Evolutionary conservation across 2,797 vertebrate genomes (phyloP), one percentile per base, ranked within the genome.

Genomic region (Selene dorsalis): DNA sequence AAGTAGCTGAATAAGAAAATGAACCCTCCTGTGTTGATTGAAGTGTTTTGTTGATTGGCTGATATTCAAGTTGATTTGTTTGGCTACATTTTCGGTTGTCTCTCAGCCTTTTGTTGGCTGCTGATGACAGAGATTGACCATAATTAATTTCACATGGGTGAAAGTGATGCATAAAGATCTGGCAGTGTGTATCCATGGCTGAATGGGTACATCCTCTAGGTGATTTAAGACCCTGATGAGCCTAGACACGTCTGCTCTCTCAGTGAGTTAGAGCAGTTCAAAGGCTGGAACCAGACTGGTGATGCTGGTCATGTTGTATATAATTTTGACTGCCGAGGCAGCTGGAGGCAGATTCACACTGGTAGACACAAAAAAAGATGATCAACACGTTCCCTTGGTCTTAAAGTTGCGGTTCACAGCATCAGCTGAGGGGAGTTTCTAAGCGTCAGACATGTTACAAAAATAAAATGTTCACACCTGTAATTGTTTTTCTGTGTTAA

Each of bases 401-500:
- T 22, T 0, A 9, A 76, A 32, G 17, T 20, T 6, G 4, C 45
- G 52, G 43, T 43, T 69, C n/a, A 73, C 41, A 73, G 56, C 32
- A 35, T 58, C 74, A 67, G 41, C 71, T 71, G 45, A 47, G 43
- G 32, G 62, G 52, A 70, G 50, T 80, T 61, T 64, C n/a, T 50
- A 43, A 59, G 28, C 17, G 24, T 47, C 68, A 63, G 39, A 48
- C 2, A 0, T 69, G n/a, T 38, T 24, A 12, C 62, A 48, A 79
- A 72, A 83, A 86, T 75, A 75, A 80, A 65, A 78, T 18, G 9
- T 45, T 3, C 30, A 28, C 60, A 60, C 56, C 48, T 81, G 79
- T 71, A 75, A 81, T 87, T 91, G 91, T 87, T 90, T 83, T 89
- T 85, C 80, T 72, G 22, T 22, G 48, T 80, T 45, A 68, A 73